A percentile compares a stretch with the other conserved stretches of the same genome.
phyloP scores from a whole-genome alignment of 2,113 vertebrate species.

The Brachyhypopomus occidentalis region DNA sequence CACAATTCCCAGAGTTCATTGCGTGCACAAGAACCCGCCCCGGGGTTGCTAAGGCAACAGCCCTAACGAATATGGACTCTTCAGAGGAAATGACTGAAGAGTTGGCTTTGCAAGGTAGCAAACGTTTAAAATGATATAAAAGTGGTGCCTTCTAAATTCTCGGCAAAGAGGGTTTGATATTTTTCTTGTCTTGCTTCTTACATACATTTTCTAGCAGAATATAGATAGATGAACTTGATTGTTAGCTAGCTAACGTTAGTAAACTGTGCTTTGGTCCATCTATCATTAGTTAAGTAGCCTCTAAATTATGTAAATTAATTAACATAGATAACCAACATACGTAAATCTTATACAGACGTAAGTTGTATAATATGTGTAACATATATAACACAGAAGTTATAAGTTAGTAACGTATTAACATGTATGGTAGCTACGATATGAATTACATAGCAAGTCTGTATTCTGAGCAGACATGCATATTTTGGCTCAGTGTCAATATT shows the following conservation, averaged over 20 bases:
- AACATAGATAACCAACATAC: too few species aligned
- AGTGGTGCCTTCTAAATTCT: neutral
- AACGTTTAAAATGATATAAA: neutral
- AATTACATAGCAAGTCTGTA: too few species aligned
- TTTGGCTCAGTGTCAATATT: too few species aligned
- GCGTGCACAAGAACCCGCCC: neutral
- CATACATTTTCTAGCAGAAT: neutral
- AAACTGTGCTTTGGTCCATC: neutral
- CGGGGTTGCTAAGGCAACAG: conserved; percentile 26
- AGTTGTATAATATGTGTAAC: too few species aligned
- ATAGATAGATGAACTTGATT: neutral
- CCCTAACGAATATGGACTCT: conserved; percentile 19
- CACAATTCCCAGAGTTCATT: conserved; percentile 39
- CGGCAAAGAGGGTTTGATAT: neutral
- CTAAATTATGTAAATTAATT: neutral
- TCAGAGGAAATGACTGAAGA: conserved; percentile 4
- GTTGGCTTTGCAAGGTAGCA: conserved; percentile 35
- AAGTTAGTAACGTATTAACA: too few species aligned
- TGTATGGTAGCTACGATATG: too few species aligned
- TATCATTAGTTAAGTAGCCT: neutral
- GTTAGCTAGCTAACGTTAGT: too few species aligned
- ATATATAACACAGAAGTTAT: too few species aligned
- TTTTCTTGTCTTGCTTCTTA: neutral
- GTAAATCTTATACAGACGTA: too few species aligned
- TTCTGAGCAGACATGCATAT: too few species aligned